A percentile compares a stretch with the other conserved stretches of the same genome.
Conservation (phyloP, 2,797 vertebrate genomes). For the Discoglossus pictus region DNA sequence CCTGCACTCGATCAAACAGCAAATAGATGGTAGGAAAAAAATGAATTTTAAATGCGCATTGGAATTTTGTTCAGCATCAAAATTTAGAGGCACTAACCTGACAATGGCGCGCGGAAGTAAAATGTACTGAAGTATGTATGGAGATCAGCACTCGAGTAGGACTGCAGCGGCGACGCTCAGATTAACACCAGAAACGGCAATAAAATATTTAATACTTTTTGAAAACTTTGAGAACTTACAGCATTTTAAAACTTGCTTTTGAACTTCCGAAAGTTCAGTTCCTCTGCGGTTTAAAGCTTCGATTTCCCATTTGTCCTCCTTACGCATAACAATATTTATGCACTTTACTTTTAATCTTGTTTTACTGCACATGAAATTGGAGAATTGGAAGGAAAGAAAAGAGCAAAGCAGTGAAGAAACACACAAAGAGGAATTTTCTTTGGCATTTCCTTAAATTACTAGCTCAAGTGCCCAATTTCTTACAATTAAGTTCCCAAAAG, state of each 20-base stretch:
- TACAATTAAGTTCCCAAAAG: background rate
- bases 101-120: too few species aligned
- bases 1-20: background rate
- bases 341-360: conserved; percentile 10
- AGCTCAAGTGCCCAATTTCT: conserved; percentile 7
- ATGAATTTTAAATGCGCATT: background rate
- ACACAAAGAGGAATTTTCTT: conserved; percentile 3
- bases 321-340: conserved; percentile 10
- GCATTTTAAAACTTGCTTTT: conserved; percentile 1
- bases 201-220: conserved; percentile 5
- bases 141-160: too few species aligned
- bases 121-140: too few species aligned
- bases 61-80: background rate
- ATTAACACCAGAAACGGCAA: too few species aligned
- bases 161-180: too few species aligned
- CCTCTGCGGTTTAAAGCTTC: conserved; percentile 3
- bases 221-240: too few species aligned
- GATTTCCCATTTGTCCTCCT: conserved; percentile 1
- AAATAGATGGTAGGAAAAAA: background rate
- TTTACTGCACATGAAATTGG: conserved; percentile 6
- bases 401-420: conserved; percentile 8
- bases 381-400: background rate
- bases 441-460: conserved; percentile 14
- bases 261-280: background rate
- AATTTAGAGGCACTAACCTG: background rate